Evolutionary conservation across 2,888 invertebrate species (phyloP), one percentile per base, ranked within the genome.

Genomic region (Euspilapteryx auroguttella): DNA sequence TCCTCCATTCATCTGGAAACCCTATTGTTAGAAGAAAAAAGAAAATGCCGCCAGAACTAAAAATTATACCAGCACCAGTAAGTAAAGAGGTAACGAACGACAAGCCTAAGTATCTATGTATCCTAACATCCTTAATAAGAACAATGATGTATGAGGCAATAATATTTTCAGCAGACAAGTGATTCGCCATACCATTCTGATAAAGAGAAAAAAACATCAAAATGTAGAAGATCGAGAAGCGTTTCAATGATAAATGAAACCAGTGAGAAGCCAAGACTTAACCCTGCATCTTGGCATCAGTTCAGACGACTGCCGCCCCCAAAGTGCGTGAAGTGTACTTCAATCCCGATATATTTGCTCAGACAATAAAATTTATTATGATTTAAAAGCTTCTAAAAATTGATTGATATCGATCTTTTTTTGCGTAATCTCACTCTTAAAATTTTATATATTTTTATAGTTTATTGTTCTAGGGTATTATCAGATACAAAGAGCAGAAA

Each of bases 41-140:
- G 50, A 69, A 68, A 51, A 77, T 78, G 77, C 78, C 78, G 8
- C 78, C 78, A 3, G 78, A 78, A 45, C 45, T 78, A 3, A 77
- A 69, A 49, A 73, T 78, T 27, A 55, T 69, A 34, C 64, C 61
- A 30, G 75, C 71, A 25, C 59, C 62, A 38, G 77, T 76, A 59
- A 52, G 27, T n/a, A 15, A n/a, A n/a, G n/a, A n/a, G n/a, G n/a
- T n/a, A n/a, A n/a, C n/a, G n/a, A n/a, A n/a, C n/a, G n/a, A n/a
- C n/a, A n/a, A n/a, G n/a, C n/a, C n/a, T n/a, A n/a, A n/a, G n/a
- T n/a, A n/a, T n/a, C n/a, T n/a, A n/a, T n/a, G n/a, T n/a, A n/a
- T n/a, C n/a, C n/a, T n/a, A n/a, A n/a, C n/a, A n/a, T n/a, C n/a
- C n/a, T n/a, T n/a, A n/a, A n/a, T n/a, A n/a, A n/a, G n/a, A n/a